Evolutionary conservation across 2,113 vertebrate genomes (phyloP).

Genomic region (Rhea americana): DNA sequence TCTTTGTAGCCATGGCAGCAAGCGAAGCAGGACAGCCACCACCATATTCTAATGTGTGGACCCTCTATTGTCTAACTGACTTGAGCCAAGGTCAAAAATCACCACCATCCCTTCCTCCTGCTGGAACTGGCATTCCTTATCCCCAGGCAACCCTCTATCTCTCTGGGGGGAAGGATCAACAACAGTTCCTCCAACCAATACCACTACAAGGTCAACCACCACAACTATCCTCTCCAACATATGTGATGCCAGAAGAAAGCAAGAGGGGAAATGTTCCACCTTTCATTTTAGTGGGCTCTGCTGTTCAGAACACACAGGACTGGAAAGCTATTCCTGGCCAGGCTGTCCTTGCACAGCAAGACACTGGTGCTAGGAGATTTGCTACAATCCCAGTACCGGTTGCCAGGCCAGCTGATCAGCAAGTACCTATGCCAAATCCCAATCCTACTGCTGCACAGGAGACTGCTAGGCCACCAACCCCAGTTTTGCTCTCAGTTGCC

Average conservation of each 20-base stretch:
- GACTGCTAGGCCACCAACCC: not conserved
- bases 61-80: constrained; percentile 70
- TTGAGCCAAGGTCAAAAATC: constrained; percentile 63
- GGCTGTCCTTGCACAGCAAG: constrained; percentile 30
- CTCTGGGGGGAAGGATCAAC: constrained; percentile 50
- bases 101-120: constrained; percentile 32
- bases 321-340: constrained; percentile 54
- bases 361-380: not conserved
- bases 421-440: not conserved
- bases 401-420: constrained; percentile 55
- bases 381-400: constrained; percentile 54
- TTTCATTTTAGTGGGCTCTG: constrained; percentile 68
- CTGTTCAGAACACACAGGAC: constrained; percentile 40
- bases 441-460: constrained; percentile 19
- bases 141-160: constrained; percentile 45
- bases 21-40: constrained; percentile 68
- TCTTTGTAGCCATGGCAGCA: constrained; percentile 70
- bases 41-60: constrained; percentile 64
- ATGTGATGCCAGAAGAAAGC: constrained; percentile 48
- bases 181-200: constrained; percentile 58
- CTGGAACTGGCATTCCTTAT: constrained; percentile 33
- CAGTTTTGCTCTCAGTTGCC: constrained; percentile 50
- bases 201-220: constrained; percentile 21
- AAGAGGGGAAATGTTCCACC: constrained; percentile 46
- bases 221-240: constrained; percentile 59